A percentile compares a stretch with the other conserved stretches of the same genome.
These are phyloP conservation scores for Dendrolimus kikuchii DNA, from an alignment of 1,140 invertebrate species.

Conservation along the genomic window DNA sequence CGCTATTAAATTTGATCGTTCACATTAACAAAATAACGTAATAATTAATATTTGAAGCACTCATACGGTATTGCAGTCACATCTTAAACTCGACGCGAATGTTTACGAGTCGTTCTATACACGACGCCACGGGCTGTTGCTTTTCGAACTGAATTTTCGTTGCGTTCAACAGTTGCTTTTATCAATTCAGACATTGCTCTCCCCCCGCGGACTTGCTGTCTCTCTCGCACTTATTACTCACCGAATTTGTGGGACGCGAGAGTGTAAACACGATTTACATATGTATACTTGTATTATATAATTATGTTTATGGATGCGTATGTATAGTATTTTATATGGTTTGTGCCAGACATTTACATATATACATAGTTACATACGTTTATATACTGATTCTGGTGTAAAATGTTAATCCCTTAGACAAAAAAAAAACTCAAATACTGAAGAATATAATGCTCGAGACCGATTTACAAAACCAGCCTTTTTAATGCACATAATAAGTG, in stretches of 20 bases:
- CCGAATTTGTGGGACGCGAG: slow-evolving; percentile 32
- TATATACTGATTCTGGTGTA: slow-evolving; percentile 1
- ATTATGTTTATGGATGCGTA: slow-evolving; percentile 14
- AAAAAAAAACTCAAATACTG: too few relatives aligned
- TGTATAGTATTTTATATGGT: slow-evolving; percentile 20
- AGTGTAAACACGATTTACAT: slow-evolving; percentile 25
- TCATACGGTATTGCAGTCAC: slow-evolving; percentile 52
- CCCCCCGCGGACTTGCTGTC: slow-evolving; percentile 36
- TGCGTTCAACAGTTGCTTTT: slow-evolving; percentile 63
- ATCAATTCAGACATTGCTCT: slow-evolving; percentile 55
- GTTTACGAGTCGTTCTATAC: slow-evolving; percentile 22
- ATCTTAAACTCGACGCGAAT: slow-evolving; percentile 52
- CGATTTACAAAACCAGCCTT: too few relatives aligned
- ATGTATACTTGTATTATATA: slow-evolving; percentile 15
- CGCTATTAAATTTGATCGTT: slow-evolving; percentile 15
- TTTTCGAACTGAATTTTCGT: slow-evolving; percentile 61
- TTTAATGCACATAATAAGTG: too few relatives aligned
- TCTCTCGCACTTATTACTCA: slow-evolving; percentile 32
- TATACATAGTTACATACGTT: slow-evolving; percentile 7
- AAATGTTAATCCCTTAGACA: too few relatives aligned
- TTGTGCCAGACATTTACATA: slow-evolving; percentile 36
- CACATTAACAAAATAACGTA: slow-evolving; percentile 31
- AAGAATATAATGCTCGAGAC: too few relatives aligned
- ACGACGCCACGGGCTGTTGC: slow-evolving; percentile 30
- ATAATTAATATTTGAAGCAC: slow-evolving; percentile 37